Evolutionary conservation across 2,797 vertebrate genomes (phyloP), one percentile per base, ranked within the genome.

Genomic region (Labeo calbasu): DNA sequence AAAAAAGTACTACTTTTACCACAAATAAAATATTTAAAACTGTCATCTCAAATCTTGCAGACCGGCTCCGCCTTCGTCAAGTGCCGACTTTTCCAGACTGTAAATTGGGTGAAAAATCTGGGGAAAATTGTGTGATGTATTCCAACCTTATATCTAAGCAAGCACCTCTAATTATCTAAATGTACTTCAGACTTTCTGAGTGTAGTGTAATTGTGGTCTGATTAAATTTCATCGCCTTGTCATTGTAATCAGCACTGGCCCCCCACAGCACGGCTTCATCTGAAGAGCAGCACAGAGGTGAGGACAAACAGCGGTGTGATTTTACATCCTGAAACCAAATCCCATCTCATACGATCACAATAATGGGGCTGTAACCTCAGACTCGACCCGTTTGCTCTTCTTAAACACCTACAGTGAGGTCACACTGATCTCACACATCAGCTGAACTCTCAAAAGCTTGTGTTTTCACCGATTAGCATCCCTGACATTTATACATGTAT

Each of bases 191-290:
- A 36, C 61, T 48, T 48, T 48, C 0, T 1, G 50, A 32, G 5
- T 21, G 10, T 1, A 2, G 70, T 50, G n/a, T 50, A 75, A 19
- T 36, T 55, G 17, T 75, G 3, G n/a, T 32, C 75, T 57, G 63
- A 68, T 68, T 89, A 83, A 84, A 77, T 83, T 72, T 86, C 81
- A 82, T 86, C 28, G 53, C 91, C 92, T 92, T 91, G 89, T 92
- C 89, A 83, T 89, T 77, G 11, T 86, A 92, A 89, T 93, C 91
- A 13, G 86, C 81, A 0, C 90, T 91, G 55, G 79, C 91, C 86
- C 94, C 95, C 95, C 95, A 96, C 19, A 96, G 87, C 70, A 95
- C 83, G 28, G 70, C 92, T 28, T 81, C 43, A 46, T 46, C 95
- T 71, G 28, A 28, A 81, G 23, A 77, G 23, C 40, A 13, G 40